These are phyloP conservation scores for Dromius quadrimaculatus DNA, from an alignment of 2,888 invertebrate genomes.

Conservation along the genomic window DNA sequence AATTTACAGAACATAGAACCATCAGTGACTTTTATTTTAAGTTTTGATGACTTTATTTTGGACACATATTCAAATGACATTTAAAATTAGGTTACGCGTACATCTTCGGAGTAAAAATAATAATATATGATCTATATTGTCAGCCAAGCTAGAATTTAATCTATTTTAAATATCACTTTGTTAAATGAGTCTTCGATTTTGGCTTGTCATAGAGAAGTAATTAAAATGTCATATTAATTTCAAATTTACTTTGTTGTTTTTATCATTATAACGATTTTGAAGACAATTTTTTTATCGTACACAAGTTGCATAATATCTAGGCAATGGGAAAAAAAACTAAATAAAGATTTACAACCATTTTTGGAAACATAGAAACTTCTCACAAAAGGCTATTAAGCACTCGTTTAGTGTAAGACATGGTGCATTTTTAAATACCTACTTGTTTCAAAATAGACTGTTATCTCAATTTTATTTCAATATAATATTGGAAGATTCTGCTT, in stretches of 20 bases:
- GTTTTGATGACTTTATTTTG: conserved; percentile 12
- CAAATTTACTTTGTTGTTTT: too few species aligned
- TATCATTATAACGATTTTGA: too few species aligned
- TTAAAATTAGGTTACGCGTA: conserved; percentile 30
- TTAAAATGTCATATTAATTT: too few species aligned
- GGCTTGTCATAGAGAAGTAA: background rate
- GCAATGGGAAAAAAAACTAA: background rate
- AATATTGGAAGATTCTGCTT: too few species aligned
- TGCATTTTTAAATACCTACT: too few species aligned
- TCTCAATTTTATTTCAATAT: too few species aligned
- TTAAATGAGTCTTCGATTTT: background rate
- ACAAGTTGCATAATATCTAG: conserved; percentile 1
- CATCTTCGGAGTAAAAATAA: conserved; percentile 19
- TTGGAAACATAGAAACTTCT: too few species aligned
- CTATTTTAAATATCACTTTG: conserved; percentile 31
- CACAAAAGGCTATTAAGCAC: too few species aligned
- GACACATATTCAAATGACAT: conserved; percentile 25
- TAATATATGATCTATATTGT: background rate
- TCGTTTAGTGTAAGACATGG: too few species aligned
- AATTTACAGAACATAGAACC: background rate
- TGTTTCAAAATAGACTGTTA: too few species aligned
- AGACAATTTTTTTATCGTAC: background rate
- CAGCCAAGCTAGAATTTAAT: conserved; percentile 18
- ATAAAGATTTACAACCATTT: background rate
- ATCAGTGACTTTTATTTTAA: conserved; percentile 18